Percentiles rank a stretch among this genome's conserved stretches.
Evolutionary conservation across 1,140 invertebrate species (phyloP).

Genomic region (Drosophila malerkotliana): DNA sequence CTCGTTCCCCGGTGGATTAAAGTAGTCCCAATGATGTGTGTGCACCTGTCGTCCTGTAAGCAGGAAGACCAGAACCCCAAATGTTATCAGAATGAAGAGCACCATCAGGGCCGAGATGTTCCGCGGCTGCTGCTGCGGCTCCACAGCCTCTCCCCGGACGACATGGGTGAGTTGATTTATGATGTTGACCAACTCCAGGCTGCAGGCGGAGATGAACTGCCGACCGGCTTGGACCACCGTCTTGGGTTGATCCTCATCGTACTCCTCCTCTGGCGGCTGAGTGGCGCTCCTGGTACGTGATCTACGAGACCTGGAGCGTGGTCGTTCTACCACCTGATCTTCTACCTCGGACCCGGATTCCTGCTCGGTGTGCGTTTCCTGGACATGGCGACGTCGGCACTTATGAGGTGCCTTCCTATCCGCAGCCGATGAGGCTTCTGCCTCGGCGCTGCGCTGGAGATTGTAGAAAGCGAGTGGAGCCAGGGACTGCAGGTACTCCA

Average conservation of each 20-base stretch:
- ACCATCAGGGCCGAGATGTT: conserved; percentile 90
- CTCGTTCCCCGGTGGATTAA: conserved; percentile 88
- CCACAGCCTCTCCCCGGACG: conserved; percentile 85
- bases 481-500: conserved; percentile 85
- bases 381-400: conserved; percentile 73
- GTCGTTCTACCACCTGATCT: conserved; percentile 77
- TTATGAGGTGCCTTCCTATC: conserved; percentile 69
- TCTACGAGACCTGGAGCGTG: conserved; percentile 74
- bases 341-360: conserved; percentile 65
- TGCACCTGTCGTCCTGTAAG: conserved; percentile 88
- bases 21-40: conserved; percentile 93
- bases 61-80: conserved; percentile 85
- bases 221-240: conserved; percentile 87
- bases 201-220: conserved; percentile 88
- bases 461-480: conserved; percentile 84
- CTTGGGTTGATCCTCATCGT: conserved; percentile 79
- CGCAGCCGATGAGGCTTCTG: conserved; percentile 24
- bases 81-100: conserved; percentile 90
- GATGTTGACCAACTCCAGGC: conserved; percentile 86
- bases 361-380: conserved; percentile 43
- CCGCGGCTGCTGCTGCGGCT: conserved; percentile 63
- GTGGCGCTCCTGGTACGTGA: conserved; percentile 81
- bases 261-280: conserved; percentile 74
- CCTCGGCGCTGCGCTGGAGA: conserved; percentile 83
- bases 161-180: conserved; percentile 88